These are phyloP conservation scores for Motacilla alba DNA, from an alignment of 2,113 vertebrate genomes.

Conservation along the genomic window DNA sequence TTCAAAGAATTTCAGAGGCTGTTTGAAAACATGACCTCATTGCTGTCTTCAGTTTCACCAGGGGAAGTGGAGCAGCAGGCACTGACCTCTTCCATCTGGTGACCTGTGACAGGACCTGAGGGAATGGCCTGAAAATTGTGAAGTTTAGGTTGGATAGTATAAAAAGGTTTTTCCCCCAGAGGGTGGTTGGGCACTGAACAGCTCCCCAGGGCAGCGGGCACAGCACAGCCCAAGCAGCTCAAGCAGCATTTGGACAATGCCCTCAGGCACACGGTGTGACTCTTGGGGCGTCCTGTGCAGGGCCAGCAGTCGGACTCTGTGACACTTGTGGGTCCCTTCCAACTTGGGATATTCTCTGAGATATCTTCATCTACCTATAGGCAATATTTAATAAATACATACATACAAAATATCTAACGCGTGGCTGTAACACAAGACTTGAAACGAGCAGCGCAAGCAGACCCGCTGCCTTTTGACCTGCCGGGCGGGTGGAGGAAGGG, in stretches of 20 bases:
- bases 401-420: background rate
- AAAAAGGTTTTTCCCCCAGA: background rate
- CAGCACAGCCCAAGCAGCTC: background rate
- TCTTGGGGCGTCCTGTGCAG: fast-evolving
- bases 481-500: background rate
- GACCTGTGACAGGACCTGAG: fast-evolving
- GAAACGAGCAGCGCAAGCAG: fast-evolving
- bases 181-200: background rate
- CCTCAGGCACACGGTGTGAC: fast-evolving
- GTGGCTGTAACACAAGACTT: background rate
- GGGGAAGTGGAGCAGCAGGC: background rate
- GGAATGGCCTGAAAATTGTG: fast-evolving
- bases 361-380: background rate
- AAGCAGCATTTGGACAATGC: fast-evolving
- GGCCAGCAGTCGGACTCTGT: fast-evolving
- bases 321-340: background rate
- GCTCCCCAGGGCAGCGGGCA: background rate
- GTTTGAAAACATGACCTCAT: background rate
- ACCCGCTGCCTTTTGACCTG: fast-evolving
- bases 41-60: fast-evolving
- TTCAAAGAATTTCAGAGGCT: background rate
- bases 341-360: background rate
- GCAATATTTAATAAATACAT: background rate
- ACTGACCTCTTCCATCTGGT: too few relatives aligned
- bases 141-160: background rate